Evolutionary conservation across 2,797 vertebrate genomes (phyloP), one percentile per base, ranked within the genome.

Genomic region (Scolopax rusticola): DNA sequence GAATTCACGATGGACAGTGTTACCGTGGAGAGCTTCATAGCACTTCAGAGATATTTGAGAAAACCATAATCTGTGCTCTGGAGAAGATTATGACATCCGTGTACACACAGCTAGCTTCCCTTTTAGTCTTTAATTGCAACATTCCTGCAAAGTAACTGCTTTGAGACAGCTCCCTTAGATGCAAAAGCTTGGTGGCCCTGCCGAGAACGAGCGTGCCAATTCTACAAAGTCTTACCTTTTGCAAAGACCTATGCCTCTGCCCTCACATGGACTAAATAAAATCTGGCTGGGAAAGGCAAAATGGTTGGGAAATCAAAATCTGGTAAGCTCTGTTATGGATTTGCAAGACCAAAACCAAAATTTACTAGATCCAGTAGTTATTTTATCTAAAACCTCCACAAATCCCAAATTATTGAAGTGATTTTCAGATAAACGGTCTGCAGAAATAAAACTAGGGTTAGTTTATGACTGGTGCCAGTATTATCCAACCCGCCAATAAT

Each of bases 301-400:
- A 61, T n/a, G 8, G 38, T 63, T 50, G 10, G 38, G 53, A 50
- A 16, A 84, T 38, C 33, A 85, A 69, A 85, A 57, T 6, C 12
- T 64, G 36, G 11, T 45, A 61, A 87, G 19, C 30, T 81, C 38
- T 61, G 40, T 75, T 71, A 63, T 4, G 12, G 25, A 1, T 65
- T 70, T 64, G 12, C 73, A 82, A 65, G 67, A 86, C 54, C 47
- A 86, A 94, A 88, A 5, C 53, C 73, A 73, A 33, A 64, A 93
- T 25, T 81, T 74, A 88, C 45, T 74, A 88, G 36, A 69, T 69
- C 18, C 28, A 69, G 65, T 20, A 64, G 12, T 88, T 91, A 59
- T 69, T 95, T 95, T 70, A 91, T 73, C 74, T 86, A 88, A 89
- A 47, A 47, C 30, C 11, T 92, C 50, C 77, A 73, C 74, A 94